Base-by-base conservation (phyloP, 2,113 vertebrate genomes). In the Bubalus kerabau region DNA sequence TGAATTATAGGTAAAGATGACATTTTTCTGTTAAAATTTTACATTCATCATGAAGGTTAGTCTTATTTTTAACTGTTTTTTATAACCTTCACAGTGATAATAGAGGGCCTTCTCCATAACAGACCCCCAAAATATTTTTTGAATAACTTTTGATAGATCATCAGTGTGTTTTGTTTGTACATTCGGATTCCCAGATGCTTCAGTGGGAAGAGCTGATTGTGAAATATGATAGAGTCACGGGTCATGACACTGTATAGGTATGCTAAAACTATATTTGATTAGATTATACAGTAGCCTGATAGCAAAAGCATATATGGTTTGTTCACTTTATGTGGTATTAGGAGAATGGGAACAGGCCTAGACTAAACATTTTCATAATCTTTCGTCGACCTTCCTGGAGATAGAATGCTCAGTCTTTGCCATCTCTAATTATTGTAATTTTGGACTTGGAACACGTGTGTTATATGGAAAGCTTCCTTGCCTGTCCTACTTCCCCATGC, bases 401-500 rank as follows among this genome's bases (percentile, higher is more conserved):
- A 97, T 89, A 93, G 89, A 88, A 52, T 56, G 52, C 67, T 80
- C 78, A 86, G 40, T 48, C 95, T 83, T 98, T 94, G 88, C 89
- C 95, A 96, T 93, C 93, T 97, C 91, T 98, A 97, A 98, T 98
- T 98, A 98, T 94, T 97, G 91, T 97, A 96, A 98, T 98, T 98
- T 97, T 91, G 95, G 96, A 80, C 89, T 97, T 95, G 89, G 88
- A 95, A 74, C 76, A 94, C 78, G 91, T 93, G 94, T 90, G 93
- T 90, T 97, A 9, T 88, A 74, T 97, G 95, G 60, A 97, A 71
- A 50, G 90, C 86, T 89, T 50, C 36, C 40, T 94, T 56, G 89
- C 32, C 62, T 67, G 19, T 57, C n/a, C 71, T 76, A 3, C 9
- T 26, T 92, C 76, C 40, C 26, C 23, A 32, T 24, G 81, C 50